Base-by-base conservation (phyloP, 64 coral and sea anemone species). In the Hydrozoanthus tunicans region DNA sequence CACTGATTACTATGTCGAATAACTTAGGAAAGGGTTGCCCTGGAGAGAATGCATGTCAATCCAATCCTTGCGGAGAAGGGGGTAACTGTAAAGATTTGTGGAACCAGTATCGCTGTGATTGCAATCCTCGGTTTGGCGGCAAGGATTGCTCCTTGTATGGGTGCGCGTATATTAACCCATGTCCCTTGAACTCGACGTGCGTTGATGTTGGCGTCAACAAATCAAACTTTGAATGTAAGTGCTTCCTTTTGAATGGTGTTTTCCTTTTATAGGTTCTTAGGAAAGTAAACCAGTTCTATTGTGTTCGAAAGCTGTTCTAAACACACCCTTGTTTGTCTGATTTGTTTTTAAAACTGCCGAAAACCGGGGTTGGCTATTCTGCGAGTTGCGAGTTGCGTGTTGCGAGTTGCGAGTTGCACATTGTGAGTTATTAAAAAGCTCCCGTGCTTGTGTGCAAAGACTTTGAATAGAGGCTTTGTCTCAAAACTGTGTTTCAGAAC, bases 161-260 rank as follows among this genome's bases (percentile, higher is more conserved):
- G 25, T 97, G 95, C 23, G 71, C 95, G 4, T 63, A 94, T 82
- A 85, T 94, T 54, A 81, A 97, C 63, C 95, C 90, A 11, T 97
- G 95, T 67, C 92, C 82, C 56, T 53, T 55, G 32, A 90, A 84
- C 20, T 86, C 91, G n/a, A 91, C 70, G 7, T 97, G 95, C 81
- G 32, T 89, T 43, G 95, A 97, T 60, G 23, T 82, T 62, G 95
- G 93, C 70, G 83, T 97, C 8, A 90, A 89, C 26, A 88, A 88
- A 25, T 79, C 90, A 15, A 91, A 97, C 25, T 97, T 92, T 59
- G 95, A 97, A 71, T 97, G 94, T 93, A 91, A 96, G 94, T 93
- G 43, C 7, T 8, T 77, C 12, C 4, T 59, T 11, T 73, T 76
- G 32, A 43, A 43, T 1, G 32, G 32, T 43, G 2, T 43, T 43